Conservation (phyloP, 2,113 vertebrate species). For the Tinamus guttatus region DNA sequence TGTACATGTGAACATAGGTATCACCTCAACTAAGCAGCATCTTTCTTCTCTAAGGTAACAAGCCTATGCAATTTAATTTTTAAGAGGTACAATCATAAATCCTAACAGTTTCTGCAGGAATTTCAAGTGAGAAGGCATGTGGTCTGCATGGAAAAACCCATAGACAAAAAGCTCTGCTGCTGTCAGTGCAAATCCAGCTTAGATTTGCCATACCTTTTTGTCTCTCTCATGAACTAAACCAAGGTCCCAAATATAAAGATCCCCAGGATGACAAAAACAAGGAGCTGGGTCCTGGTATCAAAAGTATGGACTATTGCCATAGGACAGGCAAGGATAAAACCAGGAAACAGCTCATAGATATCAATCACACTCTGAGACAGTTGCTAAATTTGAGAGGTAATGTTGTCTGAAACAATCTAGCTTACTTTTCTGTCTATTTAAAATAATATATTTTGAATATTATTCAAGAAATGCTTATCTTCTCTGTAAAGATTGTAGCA, state of each 20-base stretch:
- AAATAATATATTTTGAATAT: not conserved
- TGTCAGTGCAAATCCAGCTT: not conserved
- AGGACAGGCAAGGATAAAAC: not conserved
- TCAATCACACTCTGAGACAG: not conserved
- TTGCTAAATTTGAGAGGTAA: not conserved
- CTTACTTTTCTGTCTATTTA: not conserved
- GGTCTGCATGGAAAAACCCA: not conserved
- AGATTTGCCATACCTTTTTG: not conserved
- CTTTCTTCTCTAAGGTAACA: not conserved
- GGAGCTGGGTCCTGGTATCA: not conserved
- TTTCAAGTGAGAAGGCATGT: not conserved
- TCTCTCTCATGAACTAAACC: not conserved
- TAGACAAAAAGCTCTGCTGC: not conserved
- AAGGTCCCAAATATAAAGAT: not conserved
- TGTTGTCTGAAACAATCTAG: not conserved
- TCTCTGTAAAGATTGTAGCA: not conserved
- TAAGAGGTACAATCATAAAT: not conserved
- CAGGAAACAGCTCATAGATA: not conserved
- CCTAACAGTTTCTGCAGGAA: not conserved
- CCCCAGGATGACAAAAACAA: not conserved
- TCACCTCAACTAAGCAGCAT: not conserved
- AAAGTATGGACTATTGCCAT: not conserved
- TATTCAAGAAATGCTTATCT: not conserved
- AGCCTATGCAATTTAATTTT: not conserved
- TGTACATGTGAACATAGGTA: not conserved